Conservation (phyloP, 92 coral and sea anemone genomes). For the Siderastrea siderea region DNA sequence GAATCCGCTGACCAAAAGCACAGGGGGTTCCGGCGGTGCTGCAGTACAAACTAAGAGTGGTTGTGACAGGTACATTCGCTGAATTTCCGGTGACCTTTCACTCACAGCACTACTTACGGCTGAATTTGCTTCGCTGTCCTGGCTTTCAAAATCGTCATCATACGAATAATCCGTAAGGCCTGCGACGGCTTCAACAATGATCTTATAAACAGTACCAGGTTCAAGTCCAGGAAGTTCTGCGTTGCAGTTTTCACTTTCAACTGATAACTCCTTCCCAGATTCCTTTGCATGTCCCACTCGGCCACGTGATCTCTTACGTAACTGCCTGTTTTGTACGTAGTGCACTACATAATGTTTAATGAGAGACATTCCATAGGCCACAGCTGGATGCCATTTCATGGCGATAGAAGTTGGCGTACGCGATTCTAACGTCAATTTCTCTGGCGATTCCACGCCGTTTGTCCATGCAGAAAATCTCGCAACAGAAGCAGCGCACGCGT, state of each 20-base stretch:
- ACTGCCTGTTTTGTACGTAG: constrained; percentile 70
- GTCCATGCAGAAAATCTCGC: constrained; percentile 69
- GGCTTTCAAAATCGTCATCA: constrained; percentile 66
- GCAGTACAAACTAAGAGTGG: constrained; percentile 71
- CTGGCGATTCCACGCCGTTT: constrained; percentile 78
- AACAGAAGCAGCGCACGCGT: background rate
- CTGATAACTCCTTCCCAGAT: constrained; percentile 35
- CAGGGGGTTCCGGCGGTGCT: constrained; percentile 85
- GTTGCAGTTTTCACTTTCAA: constrained; percentile 48
- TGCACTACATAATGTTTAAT: constrained; percentile 68
- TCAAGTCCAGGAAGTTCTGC: constrained; percentile 72
- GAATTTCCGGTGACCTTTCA: constrained; percentile 32
- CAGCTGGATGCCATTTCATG: constrained; percentile 76
- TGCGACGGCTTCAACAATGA: constrained; percentile 73
- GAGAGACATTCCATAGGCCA: constrained; percentile 65
- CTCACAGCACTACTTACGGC: constrained; percentile 48
- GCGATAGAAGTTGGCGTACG: constrained; percentile 77
- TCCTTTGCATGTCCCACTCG: constrained; percentile 40
- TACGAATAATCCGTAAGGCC: constrained; percentile 53
- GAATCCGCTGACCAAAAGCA: constrained; percentile 70
- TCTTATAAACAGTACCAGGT: constrained; percentile 78
- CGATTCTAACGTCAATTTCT: constrained; percentile 46
- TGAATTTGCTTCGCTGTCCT: constrained; percentile 52
- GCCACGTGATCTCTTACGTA: constrained; percentile 63
- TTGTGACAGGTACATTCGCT: constrained; percentile 58